Percentiles rank a stretch among this genome's conserved stretches.
These are phyloP conservation scores for Microctenopoma stevenorrisi DNA, from an alignment of 2,797 vertebrate species.

Conservation along the genomic window DNA sequence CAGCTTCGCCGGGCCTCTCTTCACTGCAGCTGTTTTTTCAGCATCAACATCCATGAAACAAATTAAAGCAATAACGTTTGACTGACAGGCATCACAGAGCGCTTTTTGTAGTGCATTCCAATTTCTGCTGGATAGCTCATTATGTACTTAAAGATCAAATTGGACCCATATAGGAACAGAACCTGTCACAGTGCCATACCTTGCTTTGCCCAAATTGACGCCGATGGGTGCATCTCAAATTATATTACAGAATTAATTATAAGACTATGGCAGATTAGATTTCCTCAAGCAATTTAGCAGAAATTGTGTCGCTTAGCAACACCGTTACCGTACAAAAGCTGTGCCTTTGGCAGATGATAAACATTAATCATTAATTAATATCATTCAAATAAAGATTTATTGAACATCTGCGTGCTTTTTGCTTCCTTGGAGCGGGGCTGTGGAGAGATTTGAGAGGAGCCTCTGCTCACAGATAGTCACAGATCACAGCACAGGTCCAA, in stretches of 20 bases:
- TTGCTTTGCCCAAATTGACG: conserved; percentile 49
- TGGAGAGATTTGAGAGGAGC: not conserved
- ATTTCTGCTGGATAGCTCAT: conserved; percentile 48
- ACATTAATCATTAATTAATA: conserved; percentile 69
- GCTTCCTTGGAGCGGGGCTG: not conserved
- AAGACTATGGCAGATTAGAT: conserved; percentile 70
- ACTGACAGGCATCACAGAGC: conserved; percentile 51
- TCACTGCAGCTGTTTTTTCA: not conserved
- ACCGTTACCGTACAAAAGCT: conserved; percentile 47
- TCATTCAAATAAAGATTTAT: conserved; percentile 51
- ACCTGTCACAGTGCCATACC: conserved; percentile 61
- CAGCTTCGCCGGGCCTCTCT: conserved; percentile 16
- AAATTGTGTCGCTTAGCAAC: conserved; percentile 76
- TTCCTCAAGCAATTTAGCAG: conserved; percentile 58
- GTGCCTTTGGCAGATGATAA: conserved; percentile 47
- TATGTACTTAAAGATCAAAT: conserved; percentile 53
- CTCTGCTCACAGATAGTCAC: not conserved
- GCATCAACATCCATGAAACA: conserved; percentile 22
- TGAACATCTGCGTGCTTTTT: conserved; percentile 47
- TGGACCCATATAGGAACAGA: conserved; percentile 39
- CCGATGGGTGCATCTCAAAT: conserved; percentile 67
- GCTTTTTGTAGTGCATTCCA: conserved; percentile 39
- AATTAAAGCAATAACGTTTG: conserved; percentile 35
- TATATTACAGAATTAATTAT: conserved; percentile 72
- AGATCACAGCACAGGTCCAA: conserved; percentile 45